Evolutionary conservation across 2,888 invertebrate genomes (phyloP).

Genomic region (Drosophila hawaiiensis): DNA sequence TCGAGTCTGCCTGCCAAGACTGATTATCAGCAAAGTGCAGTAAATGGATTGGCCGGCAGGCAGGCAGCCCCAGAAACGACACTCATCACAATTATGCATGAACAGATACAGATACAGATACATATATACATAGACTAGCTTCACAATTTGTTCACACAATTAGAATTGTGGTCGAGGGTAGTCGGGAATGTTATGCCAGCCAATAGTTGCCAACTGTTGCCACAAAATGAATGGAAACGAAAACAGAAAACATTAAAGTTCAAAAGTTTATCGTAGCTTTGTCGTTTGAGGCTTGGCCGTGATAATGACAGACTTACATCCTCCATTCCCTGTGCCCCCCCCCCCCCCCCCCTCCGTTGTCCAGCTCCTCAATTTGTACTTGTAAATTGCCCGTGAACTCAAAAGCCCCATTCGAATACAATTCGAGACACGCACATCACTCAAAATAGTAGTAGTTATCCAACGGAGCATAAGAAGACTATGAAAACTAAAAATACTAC

Average conservation of each 20-base stretch:
- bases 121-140: constrained; percentile 7
- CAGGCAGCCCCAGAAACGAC: constrained; percentile 47
- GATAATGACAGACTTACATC: constrained; percentile 64
- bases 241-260: constrained; percentile 52
- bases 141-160: constrained; percentile 67
- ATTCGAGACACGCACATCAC: not conserved
- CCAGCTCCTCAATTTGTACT: constrained; percentile 60
- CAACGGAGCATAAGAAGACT: not conserved
- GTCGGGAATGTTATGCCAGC: not conserved
- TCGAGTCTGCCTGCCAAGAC: constrained; percentile 20
- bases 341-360: not conserved
- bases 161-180: constrained; percentile 29
- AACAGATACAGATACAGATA: not conserved
- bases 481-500: not conserved
- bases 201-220: constrained; percentile 50
- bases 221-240: constrained; percentile 53
- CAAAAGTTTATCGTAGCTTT: constrained; percentile 74
- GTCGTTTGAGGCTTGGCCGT: constrained; percentile 69
- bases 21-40: constrained; percentile 75
- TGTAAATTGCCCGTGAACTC: constrained; percentile 65
- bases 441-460: not conserved
- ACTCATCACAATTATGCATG: constrained; percentile 48
- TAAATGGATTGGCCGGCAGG: constrained; percentile 50
- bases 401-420: not conserved
- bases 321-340: not conserved